These are phyloP conservation scores for Clarias gariepinus DNA, from an alignment of 2,113 vertebrate species.

Conservation along the genomic window DNA sequence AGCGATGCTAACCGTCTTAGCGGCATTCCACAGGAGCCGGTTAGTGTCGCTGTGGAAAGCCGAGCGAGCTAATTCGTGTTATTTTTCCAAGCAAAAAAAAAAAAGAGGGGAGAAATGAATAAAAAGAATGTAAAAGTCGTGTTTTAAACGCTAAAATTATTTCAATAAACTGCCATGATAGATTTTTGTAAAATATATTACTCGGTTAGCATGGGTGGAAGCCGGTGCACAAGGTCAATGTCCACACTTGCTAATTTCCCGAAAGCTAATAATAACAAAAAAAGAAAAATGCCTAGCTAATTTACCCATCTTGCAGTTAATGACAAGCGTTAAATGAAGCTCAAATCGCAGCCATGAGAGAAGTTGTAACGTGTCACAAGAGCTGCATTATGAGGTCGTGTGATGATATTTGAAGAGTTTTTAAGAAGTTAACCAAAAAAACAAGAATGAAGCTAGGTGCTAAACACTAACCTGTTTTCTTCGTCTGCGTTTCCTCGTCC, in stretches of 20 bases:
- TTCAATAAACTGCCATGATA: neutral
- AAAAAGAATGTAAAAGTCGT: neutral
- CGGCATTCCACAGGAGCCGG: constrained; percentile 62
- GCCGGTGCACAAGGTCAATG: constrained; percentile 65
- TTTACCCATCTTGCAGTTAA: neutral
- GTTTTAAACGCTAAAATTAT: too few species aligned
- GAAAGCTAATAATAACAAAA: constrained; percentile 38
- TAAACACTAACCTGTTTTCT: constrained; percentile 60
- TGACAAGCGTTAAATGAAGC: neutral
- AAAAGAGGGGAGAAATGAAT: too few species aligned
- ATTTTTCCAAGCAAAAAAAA: neutral
- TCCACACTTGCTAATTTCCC: constrained; percentile 47
- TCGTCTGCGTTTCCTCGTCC: constrained; percentile 64
- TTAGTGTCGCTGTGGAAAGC: constrained; percentile 55
- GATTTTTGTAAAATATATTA: neutral
- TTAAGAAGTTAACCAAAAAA: constrained; percentile 1
- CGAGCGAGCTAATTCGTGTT: neutral
- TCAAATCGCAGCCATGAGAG: neutral
- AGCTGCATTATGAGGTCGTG: too few species aligned
- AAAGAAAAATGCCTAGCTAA: neutral
- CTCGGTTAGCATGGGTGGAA: constrained; percentile 40
- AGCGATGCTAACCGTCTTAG: constrained; percentile 42
- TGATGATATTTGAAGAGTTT: constrained; percentile 29
- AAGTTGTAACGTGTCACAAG: neutral
- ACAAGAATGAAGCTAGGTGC: neutral